These are phyloP conservation scores for Campoplex capitator DNA, from an alignment of 2,888 invertebrate species.

Conservation along the genomic window DNA sequence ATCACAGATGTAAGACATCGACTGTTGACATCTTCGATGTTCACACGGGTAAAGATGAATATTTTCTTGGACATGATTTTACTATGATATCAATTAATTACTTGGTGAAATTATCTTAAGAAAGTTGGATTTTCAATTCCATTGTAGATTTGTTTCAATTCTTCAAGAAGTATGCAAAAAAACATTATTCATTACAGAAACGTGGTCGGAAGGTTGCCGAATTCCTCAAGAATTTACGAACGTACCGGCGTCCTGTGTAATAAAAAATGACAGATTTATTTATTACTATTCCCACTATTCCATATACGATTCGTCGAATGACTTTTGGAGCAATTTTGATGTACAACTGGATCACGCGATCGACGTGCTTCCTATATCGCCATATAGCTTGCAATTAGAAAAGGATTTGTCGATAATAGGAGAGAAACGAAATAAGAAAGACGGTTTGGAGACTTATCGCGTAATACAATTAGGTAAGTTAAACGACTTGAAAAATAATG, in stretches of 20 bases:
- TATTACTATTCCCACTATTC: slow-evolving; percentile 73
- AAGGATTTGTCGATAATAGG: background rate
- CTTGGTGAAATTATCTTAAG: no score
- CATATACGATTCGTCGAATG: slow-evolving; percentile 70
- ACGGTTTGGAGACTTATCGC: background rate
- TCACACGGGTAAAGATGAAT: slow-evolving; percentile 71
- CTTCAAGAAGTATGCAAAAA: background rate
- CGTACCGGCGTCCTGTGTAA: slow-evolving; percentile 74
- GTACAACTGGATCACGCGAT: no score
- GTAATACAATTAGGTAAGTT: background rate
- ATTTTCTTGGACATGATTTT: background rate
- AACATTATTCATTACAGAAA: slow-evolving; percentile 57
- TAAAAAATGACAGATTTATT: slow-evolving; percentile 71
- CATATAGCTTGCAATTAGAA: background rate
- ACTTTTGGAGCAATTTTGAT: slow-evolving; percentile 71
- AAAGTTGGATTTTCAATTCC: no score
- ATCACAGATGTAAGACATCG: slow-evolving; percentile 73
- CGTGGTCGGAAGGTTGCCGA: slow-evolving; percentile 72
- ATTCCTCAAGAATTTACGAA: slow-evolving; percentile 76
- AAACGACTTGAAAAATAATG: background rate
- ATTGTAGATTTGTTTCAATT: background rate
- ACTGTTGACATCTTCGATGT: slow-evolving; percentile 76
- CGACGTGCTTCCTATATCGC: background rate
- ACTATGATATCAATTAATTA: background rate
- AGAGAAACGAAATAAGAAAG: background rate